Base-by-base conservation (phyloP, 2,888 invertebrate species). In the Cephus spinipes region DNA sequence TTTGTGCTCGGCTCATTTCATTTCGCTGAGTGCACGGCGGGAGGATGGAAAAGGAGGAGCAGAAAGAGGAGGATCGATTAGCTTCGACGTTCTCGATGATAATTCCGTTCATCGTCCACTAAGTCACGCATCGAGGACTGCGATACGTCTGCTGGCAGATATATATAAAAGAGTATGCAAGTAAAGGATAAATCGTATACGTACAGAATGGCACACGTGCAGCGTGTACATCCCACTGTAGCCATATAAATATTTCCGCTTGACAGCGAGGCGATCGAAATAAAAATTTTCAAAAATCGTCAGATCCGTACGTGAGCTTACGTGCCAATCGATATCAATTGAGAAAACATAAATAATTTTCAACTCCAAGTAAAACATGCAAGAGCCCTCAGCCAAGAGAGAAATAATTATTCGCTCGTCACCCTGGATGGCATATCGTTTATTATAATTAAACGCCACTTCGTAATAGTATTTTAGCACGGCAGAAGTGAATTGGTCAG, bases 1-100 rank as follows among this genome's bases (percentile, higher is more conserved):
- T 85, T 85, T 83, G 82, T 86, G 82, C 85, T 85, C 83, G 83
- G 84, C 85, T 87, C 85, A 86, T 87, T 89, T 87, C 86, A 86
- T 86, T 33, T 71, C 12, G 71, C 71, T 11, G 71, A 31, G 32
- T 71, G 71, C 32, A 71, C 32, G 71, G 31, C 30, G 33, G 31
- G 71, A 71, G 71, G 71, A 33, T 31, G 31, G 23, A 55, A 23
- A 40, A 40, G 55, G 55, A 55, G 55, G 23, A 55, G 23, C 40
- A 55, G 55, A 23, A 55, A 23, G 55, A 55, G 55, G 55, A 79
- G 81, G 84, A 86, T 85, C 84, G 84, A 86, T 87, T 84, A 86
- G 83, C 81, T 83, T 83, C 85, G 81, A 77, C 81, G 71, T 71
- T 31, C 33, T 1, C 71, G 31, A 71, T 71, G 33, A 71, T 71